Evolutionary conservation across 2,797 vertebrate species (phyloP), one percentile per base, ranked within the genome.

Genomic region (Sebastes baramenuke): DNA sequence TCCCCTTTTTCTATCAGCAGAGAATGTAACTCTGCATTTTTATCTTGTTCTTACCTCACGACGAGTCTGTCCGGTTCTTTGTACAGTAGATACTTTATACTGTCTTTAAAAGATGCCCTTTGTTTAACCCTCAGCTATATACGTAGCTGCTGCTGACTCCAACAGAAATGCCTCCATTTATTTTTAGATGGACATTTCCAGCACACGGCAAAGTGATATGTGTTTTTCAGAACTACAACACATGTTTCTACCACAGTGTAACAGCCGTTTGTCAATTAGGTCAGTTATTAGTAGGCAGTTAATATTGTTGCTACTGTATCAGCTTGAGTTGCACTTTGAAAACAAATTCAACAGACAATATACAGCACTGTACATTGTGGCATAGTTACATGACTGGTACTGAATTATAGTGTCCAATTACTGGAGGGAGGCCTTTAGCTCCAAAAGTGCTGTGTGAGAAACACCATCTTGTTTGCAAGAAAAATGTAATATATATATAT

Each of bases 141-240:
- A 81, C 72, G 20, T 75, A 75, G 61, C 55, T 75, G 70, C 74
- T 62, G 73, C 84, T 88, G 68, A 78, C 74, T 79, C 67, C 32
- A 7, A 27, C 22, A 66, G 52, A 72, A 65, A 88, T 67, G 38
- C 42, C 68, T 36, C 20, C 4, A 16, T 67, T 83, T 92, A 88
- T 90, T 91, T 91, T 87, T 90, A 91, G 83, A 73, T 4, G 18
- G 3, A 78, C 55, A 58, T 68, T 76, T 84, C 7, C n/a, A 70
- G 36, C 14, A 38, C 3, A 20, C 22, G 22, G 29, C 6, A 2
- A 68, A 68, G 58, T 55, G 27, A 67, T 22, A n/a, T 64, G 13
- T 60, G n/a, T 64, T 56, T 69, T 61, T 30, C 20, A 32, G 4
- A 72, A 13, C 12, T 46, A 16, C 36, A 36, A 36, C 36, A 38